Base-by-base conservation (phyloP, 2,797 vertebrate species). In the Pipistrellus kuhlii region DNA sequence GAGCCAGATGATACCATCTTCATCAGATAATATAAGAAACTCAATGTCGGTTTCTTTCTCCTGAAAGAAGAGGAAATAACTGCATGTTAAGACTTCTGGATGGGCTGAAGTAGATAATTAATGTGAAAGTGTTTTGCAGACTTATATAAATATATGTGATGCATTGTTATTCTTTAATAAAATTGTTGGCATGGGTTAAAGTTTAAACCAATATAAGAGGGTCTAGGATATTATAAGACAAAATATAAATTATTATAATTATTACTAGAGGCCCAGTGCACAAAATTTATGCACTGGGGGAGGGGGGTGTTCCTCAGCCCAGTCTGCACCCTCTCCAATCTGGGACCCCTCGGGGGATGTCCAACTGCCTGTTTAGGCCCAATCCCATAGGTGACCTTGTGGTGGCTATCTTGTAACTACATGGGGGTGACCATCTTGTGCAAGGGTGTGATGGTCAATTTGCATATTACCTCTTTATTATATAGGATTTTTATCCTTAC, bases 111-210 rank as follows among this genome's bases (percentile, higher is more conserved):
- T 69, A 18, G 57, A 85, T 68, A 66, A 85, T 25, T 77, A 81
- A 88, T n/a, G 30, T 82, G 46, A 90, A 81, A 78, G 15, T 57
- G 3, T 9, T 92, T 86, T 87, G 5, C 7, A 86, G 83, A 17
- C 80, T 84, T 88, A 2, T 48, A 23, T 41, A 78, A 62, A 77
- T 80, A 86, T 77, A 48, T 82, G 27, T 48, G 41, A 85, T 32
- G 3, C 68, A 85, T 85, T 82, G 0, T 59, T 94, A 21, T 83
- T 90, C 46, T 80, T 91, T 80, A 85, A 85, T 72, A 59, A 90
- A 93, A 80, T 69, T 44, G 9, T 30, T 83, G 46, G 6, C 64
- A 62, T 76, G 30, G 18, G 55, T 35, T 94, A 14, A 91, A 89
- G 12, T 69, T 89, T 72, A 38, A 91, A 57, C 1, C 48, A 18